phyloP scores from a whole-genome alignment of 2,113 vertebrate species.

The Pachypanchax playfairii region DNA sequence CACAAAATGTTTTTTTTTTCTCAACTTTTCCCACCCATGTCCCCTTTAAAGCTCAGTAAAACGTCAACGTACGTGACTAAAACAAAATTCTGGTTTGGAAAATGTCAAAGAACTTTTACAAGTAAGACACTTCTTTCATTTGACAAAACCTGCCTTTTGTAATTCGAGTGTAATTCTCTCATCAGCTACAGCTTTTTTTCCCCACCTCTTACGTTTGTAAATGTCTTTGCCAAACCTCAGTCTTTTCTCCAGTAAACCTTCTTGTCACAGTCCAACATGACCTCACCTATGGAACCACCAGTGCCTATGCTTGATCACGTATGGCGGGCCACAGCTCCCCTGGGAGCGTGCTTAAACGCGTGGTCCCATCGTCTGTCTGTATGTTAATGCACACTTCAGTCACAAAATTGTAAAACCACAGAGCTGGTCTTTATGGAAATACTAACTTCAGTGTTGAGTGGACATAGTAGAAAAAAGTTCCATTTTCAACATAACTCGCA shows the following conservation, averaged over 20 bases:
- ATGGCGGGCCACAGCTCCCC: slow-evolving; percentile 40
- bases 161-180: slow-evolving; percentile 40
- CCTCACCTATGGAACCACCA: slow-evolving; percentile 64
- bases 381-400: slow-evolving; percentile 62
- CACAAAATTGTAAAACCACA: slow-evolving; percentile 64
- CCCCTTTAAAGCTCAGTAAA: no score
- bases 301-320: slow-evolving; percentile 66
- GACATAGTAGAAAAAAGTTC: slow-evolving; percentile 15
- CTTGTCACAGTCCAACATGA: slow-evolving; percentile 51
- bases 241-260: slow-evolving; percentile 35
- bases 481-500: no score
- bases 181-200: slow-evolving; percentile 34
- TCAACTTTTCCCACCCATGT: no score
- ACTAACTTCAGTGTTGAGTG: slow-evolving; percentile 52
- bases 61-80: no score
- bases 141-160: slow-evolving; percentile 39
- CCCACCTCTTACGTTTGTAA: slow-evolving; percentile 6
- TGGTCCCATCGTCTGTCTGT: slow-evolving; percentile 19
- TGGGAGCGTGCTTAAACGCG: slow-evolving; percentile 45
- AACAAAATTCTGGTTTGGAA: slow-evolving; percentile 20
- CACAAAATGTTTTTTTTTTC: no score
- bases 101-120: background rate
- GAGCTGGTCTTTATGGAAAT: slow-evolving; percentile 57
- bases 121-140: background rate
- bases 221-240: slow-evolving; percentile 45